Evolutionary conservation across 2,888 invertebrate genomes (phyloP).

Genomic region (Andricus quercusramuli): DNA sequence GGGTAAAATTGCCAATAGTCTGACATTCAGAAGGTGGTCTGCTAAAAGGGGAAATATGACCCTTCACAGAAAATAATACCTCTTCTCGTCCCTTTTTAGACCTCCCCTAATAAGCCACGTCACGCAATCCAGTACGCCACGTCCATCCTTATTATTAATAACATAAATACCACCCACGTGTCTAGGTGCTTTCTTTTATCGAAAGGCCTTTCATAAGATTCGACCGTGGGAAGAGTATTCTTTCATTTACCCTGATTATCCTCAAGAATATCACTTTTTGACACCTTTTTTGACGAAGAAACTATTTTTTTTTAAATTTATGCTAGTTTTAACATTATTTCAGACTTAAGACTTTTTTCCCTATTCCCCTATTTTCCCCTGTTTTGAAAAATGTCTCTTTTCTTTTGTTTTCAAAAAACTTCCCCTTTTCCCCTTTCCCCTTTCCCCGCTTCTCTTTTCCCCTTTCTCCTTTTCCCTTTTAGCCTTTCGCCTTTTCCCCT

Average conservation of each 20-base stretch:
- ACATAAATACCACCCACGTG: slow-evolving; percentile 65
- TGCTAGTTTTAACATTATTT: too few relatives aligned
- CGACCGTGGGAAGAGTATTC: slow-evolving; percentile 48
- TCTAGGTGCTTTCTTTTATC: slow-evolving; percentile 11
- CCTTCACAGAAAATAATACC: not conserved
- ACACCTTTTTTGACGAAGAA: too few relatives aligned
- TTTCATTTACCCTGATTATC: not conserved
- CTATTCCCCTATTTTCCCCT: too few relatives aligned
- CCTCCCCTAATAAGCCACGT: slow-evolving; percentile 66
- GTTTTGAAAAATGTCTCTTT: too few relatives aligned
- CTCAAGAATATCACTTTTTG: not conserved
- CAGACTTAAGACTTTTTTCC: too few relatives aligned
- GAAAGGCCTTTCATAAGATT: not conserved
- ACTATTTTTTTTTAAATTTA: too few relatives aligned
- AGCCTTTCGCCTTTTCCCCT: too few relatives aligned
- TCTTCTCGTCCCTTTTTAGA: slow-evolving; percentile 55
- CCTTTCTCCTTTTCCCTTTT: too few relatives aligned
- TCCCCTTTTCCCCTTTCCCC: too few relatives aligned
- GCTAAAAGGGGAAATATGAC: not conserved
- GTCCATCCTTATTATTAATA: slow-evolving; percentile 65
- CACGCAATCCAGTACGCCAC: slow-evolving; percentile 64
- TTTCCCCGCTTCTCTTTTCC: too few relatives aligned
- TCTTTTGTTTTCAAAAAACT: too few relatives aligned
- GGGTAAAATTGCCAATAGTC: not conserved
- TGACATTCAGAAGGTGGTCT: not conserved